Conservation (phyloP, 92 coral and sea anemone species). For the Zoanthus sociatus region DNA sequence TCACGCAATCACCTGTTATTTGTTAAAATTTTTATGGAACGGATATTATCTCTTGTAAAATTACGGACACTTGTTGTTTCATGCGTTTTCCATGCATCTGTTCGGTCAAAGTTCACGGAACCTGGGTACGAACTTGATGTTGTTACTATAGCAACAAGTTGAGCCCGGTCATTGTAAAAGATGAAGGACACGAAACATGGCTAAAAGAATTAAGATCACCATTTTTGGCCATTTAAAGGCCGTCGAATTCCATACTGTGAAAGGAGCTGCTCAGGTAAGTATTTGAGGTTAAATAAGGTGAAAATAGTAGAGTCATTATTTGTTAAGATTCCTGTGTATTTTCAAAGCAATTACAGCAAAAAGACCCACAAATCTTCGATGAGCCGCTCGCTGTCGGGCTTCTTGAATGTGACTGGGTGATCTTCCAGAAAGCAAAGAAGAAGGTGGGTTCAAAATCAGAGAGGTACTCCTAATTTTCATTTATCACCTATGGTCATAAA, state of each 20-base stretch:
- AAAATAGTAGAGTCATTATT: neutral
- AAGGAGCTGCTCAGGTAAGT: constrained; percentile 88
- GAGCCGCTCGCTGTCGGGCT: constrained; percentile 84
- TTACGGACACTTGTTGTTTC: neutral
- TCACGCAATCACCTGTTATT: no score
- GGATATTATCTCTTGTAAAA: no score
- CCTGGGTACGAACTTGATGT: constrained; percentile 27
- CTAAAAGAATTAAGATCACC: constrained; percentile 74
- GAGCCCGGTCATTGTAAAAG: neutral
- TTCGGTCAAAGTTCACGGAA: constrained; percentile 25
- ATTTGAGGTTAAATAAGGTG: neutral
- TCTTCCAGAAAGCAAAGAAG: constrained; percentile 81
- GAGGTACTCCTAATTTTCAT: no score
- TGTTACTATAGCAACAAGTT: constrained; percentile 73
- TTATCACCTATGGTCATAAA: no score
- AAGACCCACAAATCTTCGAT: constrained; percentile 73
- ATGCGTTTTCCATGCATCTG: constrained; percentile 18
- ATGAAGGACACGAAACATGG: constrained; percentile 75
- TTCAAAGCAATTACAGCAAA: constrained; percentile 77
- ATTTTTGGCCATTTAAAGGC: constrained; percentile 91
- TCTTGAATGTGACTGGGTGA: constrained; percentile 95
- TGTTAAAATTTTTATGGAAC: no score
- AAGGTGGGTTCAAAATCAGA: constrained; percentile 58
- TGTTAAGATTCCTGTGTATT: neutral
- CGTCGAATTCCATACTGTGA: constrained; percentile 92